Conservation (phyloP, 2,888 invertebrate genomes). For the Crocallis elinguaria region DNA sequence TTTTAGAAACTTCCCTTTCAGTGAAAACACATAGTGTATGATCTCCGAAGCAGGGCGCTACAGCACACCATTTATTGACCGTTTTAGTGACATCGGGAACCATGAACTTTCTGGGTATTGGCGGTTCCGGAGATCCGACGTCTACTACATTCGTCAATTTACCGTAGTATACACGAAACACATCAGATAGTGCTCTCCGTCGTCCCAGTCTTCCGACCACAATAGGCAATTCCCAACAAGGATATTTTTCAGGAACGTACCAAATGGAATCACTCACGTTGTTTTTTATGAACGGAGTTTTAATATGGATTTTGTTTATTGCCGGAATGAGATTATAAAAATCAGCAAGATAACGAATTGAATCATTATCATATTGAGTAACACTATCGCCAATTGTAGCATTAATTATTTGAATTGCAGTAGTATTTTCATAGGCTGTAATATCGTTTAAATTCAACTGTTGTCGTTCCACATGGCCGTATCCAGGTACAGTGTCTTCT, state of each 20-base stretch:
- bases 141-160: conserved; percentile 59
- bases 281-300: conserved; percentile 8
- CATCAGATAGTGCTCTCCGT: conserved; percentile 41
- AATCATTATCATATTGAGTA: conserved; percentile 31
- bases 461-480: background rate
- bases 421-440: background rate
- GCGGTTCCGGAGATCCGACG: conserved; percentile 9
- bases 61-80: conserved; percentile 70
- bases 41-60: conserved; percentile 72
- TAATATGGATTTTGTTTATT: conserved; percentile 30
- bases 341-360: conserved; percentile 42
- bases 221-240: conserved; percentile 73
- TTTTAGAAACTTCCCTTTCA: conserved; percentile 47
- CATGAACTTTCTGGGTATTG: conserved; percentile 15
- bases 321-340: conserved; percentile 67
- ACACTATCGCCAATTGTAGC: conserved; percentile 11
- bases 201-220: conserved; percentile 60
- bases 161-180: conserved; percentile 57
- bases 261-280: conserved; percentile 45
- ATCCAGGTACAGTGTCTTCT: conserved; percentile 13
- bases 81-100: conserved; percentile 23
- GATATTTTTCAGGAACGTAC: conserved; percentile 68
- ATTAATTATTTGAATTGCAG: background rate
- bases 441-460: background rate
- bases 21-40: conserved; percentile 74